Evolutionary conservation across 1,140 invertebrate genomes (phyloP), one percentile per base, ranked within the genome.

Genomic region (Zaprionus taronus): DNA sequence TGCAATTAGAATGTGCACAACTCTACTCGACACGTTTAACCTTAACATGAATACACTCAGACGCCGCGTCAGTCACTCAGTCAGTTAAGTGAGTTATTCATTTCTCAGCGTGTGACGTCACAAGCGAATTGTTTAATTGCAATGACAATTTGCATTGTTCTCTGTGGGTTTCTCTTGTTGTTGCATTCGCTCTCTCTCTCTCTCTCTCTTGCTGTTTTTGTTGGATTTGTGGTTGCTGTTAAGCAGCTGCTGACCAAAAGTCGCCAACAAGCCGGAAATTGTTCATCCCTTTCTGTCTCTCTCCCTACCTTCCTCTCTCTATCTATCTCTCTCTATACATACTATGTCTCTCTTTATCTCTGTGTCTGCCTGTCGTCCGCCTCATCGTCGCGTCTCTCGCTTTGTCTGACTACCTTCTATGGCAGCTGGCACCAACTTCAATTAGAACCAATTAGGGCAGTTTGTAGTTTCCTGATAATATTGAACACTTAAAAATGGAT

Each of bases 1-100:
- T 70, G 74, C 74, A 72, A 73, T 77, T 77, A 77, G 69, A 77
- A 78, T 85, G 72, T 81, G 24, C 78, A 81, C 69, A 74, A 68
- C 72, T 83, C 75, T 70, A 77, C 72, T 83, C 75, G 67, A 77
- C 72, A 87, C 76, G 64, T 79, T 80, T 81, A 83, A 87, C 84
- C 84, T 87, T 87, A 87, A 87, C 84, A 87, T 79, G 68, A 89
- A 87, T 87, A 67, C 67, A 58, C 41, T 70, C 55, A 63, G 56
- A 51, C 44, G 28, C 12, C 20, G 15, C 20, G n/a, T 67, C 71
- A 58, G 60, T 51, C 20, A 44, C 47, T 57, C n/a, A 57, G 15
- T 44, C 41, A 44, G 41, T 17, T 20, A 47, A 47, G 41, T 47
- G 41, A 47, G 51, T 62, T 55, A 72, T 68, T 72, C 69, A 82